These are phyloP conservation scores for Troides oblongomaculatus DNA, from an alignment of 2,888 invertebrate species.

Conservation along the genomic window DNA sequence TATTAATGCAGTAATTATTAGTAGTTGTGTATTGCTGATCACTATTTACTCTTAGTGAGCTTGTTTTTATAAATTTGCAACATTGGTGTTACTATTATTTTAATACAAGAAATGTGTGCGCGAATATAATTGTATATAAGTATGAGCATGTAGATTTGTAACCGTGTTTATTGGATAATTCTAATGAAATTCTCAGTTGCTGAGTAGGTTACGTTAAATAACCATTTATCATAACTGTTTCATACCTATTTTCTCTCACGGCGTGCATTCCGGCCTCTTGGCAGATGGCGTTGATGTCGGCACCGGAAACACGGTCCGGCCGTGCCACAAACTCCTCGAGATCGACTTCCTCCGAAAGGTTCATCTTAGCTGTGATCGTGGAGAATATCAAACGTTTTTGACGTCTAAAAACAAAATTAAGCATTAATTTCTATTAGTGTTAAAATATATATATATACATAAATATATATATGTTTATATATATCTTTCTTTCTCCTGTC, in stretches of 20 bases:
- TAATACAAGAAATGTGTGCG: too few relatives aligned
- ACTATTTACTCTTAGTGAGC: background rate
- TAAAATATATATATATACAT: background rate
- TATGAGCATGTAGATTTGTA: too few relatives aligned
- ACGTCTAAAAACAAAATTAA: constrained; percentile 62
- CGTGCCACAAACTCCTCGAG: constrained; percentile 99
- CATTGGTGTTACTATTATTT: too few relatives aligned
- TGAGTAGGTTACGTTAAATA: too few relatives aligned
- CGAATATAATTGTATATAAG: too few relatives aligned
- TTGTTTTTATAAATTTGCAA: too few relatives aligned
- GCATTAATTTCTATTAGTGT: background rate
- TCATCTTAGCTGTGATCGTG: constrained; percentile 98
- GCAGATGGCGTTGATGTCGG: constrained; percentile 99
- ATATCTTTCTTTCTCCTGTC: too few relatives aligned
- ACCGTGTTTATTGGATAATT: too few relatives aligned
- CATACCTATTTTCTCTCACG: constrained; percentile 95
- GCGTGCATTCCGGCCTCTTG: constrained; percentile 99
- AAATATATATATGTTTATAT: too few relatives aligned
- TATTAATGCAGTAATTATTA: constrained; percentile 17
- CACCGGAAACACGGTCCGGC: constrained; percentile 99
- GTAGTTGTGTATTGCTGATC: background rate
- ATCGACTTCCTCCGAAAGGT: constrained; percentile 98
- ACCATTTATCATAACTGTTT: too few relatives aligned
- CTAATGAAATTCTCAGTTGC: too few relatives aligned
- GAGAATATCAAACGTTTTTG: constrained; percentile 98